phyloP scores from a whole-genome alignment of 2,797 vertebrate genomes.

The Tapirus indicus region DNA sequence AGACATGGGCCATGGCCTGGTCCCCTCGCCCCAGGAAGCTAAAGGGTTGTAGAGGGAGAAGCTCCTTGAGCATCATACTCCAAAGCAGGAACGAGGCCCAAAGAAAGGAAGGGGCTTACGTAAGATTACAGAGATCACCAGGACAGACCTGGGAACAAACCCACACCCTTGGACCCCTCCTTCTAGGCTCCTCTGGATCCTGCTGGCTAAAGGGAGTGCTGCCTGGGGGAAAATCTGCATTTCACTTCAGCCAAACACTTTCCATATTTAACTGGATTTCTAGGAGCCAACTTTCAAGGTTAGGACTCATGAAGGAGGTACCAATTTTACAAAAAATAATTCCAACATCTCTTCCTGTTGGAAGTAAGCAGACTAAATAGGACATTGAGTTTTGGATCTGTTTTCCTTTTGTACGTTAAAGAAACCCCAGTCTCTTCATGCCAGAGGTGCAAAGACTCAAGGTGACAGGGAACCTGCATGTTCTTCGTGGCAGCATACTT shows the following conservation, averaged over 20 bases:
- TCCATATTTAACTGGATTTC: slow-evolving; percentile 15
- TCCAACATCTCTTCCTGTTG: slow-evolving; percentile 20
- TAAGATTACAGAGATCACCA: not conserved
- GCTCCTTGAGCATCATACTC: not conserved
- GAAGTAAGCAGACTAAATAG: not conserved
- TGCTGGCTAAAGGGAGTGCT: not conserved
- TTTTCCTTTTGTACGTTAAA: not conserved
- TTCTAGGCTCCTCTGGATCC: not conserved
- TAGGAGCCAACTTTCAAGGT: slow-evolving; percentile 16
- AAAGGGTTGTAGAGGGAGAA: not conserved
- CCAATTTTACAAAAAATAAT: slow-evolving; percentile 45
- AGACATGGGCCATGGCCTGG: not conserved
- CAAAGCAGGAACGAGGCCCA: not conserved
- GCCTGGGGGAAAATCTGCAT: not conserved
- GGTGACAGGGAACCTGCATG: not conserved
- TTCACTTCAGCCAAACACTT: slow-evolving; percentile 48
- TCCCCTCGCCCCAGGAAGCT: not conserved
- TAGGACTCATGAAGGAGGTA: slow-evolving; percentile 37
- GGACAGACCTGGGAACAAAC: not conserved
- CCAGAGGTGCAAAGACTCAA: slow-evolving; percentile 22
- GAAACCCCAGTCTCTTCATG: not conserved
- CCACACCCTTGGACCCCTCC: not conserved
- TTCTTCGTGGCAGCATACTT: slow-evolving; percentile 82
- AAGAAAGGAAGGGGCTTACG: not conserved
- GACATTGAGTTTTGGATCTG: not conserved